A percentile compares a stretch with the other conserved stretches of the same genome.
Evolutionary conservation across 2,888 invertebrate genomes (phyloP).

Genomic region (Coleophora flavipennella): DNA sequence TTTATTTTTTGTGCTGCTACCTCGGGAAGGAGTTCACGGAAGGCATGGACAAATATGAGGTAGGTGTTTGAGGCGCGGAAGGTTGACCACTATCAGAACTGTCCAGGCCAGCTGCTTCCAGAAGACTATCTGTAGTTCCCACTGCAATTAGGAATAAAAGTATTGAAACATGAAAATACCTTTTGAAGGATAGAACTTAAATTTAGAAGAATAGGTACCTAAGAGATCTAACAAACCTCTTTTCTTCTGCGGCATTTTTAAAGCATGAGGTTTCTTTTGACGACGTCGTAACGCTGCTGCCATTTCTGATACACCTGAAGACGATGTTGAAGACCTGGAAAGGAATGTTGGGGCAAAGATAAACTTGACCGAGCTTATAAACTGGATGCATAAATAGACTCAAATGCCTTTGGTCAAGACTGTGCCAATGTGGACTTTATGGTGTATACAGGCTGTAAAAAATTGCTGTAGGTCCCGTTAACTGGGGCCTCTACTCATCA

Average conservation of each 20-base stretch:
- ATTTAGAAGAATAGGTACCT: no score
- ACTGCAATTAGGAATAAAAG: no score
- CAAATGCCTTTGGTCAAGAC: no score
- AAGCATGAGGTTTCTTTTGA: constrained; percentile 56
- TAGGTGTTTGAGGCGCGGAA: constrained; percentile 73
- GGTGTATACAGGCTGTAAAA: no score
- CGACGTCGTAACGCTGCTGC: constrained; percentile 51
- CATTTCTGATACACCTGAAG: constrained; percentile 59
- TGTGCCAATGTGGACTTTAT: no score
- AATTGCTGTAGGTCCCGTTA: no score
- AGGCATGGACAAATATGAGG: constrained; percentile 89
- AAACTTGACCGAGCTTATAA: no score
- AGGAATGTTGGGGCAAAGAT: no score
- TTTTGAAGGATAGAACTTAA: no score
- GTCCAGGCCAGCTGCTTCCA: constrained; percentile 58
- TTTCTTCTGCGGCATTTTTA: constrained; percentile 60
- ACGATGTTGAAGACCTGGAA: constrained; percentile 50
- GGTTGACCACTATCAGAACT: constrained; percentile 59
- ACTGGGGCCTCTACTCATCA: no score
- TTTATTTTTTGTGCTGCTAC: constrained; percentile 31
- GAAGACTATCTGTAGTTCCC: constrained; percentile 59
- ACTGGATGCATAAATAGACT: no score
- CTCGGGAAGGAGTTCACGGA: constrained; percentile 89
- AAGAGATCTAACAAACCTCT: constrained; percentile 34
- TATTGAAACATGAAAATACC: no score